Percentiles rank a stretch among this genome's conserved stretches.
phyloP scores from a whole-genome alignment of 2,797 vertebrate genomes.

The Dryobates pubescens region DNA sequence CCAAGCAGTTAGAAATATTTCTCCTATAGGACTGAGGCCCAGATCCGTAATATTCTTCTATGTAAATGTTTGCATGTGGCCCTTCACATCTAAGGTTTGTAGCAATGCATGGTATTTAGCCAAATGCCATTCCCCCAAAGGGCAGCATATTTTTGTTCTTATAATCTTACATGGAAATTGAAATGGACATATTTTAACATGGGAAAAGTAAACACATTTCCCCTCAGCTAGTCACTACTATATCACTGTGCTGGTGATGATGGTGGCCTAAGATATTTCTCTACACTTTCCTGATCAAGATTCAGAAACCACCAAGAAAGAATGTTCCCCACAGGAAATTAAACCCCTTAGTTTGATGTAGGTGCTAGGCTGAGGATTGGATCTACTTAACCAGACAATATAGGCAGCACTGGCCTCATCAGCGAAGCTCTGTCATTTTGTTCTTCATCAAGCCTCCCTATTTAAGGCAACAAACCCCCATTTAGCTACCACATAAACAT shows the following conservation, averaged over 20 bases:
- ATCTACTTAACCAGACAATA: not conserved
- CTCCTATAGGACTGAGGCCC: not conserved
- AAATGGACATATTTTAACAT: constrained; percentile 28
- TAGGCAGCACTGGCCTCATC: not conserved
- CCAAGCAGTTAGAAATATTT: not conserved
- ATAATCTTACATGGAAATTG: constrained; percentile 42
- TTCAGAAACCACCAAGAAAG: not conserved
- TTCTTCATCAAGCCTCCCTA: not conserved
- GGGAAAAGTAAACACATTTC: constrained; percentile 10
- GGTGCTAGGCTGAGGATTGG: not conserved
- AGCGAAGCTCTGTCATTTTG: not conserved
- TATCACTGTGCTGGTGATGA: not conserved
- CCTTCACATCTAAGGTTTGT: constrained; percentile 25
- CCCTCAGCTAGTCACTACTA: not conserved
- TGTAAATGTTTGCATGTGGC: constrained; percentile 12
- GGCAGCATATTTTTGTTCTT: constrained; percentile 38
- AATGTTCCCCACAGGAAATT: not conserved
- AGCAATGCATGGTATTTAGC: constrained; percentile 41
- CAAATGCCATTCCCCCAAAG: constrained; percentile 55
- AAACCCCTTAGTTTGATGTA: not conserved
- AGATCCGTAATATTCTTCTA: not conserved
- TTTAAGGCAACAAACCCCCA: not conserved
- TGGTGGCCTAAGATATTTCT: not conserved
- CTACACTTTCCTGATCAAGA: not conserved
- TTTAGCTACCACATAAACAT: not conserved